These are phyloP conservation scores for Adoxophyes honmai DNA, from an alignment of 1,140 invertebrate genomes.

Conservation along the genomic window DNA sequence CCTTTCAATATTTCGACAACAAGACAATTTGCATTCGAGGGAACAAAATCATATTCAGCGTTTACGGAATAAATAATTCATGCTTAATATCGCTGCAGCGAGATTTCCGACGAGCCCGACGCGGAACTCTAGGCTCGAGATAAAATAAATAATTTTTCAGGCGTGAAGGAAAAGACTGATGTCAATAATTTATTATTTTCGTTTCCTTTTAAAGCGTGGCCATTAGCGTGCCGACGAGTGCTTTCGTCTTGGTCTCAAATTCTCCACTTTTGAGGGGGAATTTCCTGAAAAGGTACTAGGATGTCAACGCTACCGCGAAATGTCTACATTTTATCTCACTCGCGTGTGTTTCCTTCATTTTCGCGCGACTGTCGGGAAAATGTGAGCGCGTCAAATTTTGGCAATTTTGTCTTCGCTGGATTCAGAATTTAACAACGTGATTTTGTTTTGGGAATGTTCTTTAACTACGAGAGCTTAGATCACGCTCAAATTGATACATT, in stretches of 20 bases:
- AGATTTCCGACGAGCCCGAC: conserved; percentile 37
- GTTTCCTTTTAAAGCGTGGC: conserved; percentile 56
- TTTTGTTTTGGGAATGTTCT: too few relatives aligned
- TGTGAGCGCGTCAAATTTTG: conserved; percentile 26
- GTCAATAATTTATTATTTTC: conserved; percentile 71
- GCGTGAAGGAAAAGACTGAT: conserved; percentile 50
- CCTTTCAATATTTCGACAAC: conserved; percentile 4
- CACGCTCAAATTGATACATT: too few relatives aligned
- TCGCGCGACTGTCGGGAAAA: conserved; percentile 7
- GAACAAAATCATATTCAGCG: conserved; percentile 21
- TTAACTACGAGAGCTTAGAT: too few relatives aligned
- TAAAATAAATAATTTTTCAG: conserved; percentile 49
- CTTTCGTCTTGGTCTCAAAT: conserved; percentile 38
- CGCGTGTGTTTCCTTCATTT: conserved; percentile 1
- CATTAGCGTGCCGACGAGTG: conserved; percentile 57
- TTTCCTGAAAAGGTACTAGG: conserved; percentile 29
- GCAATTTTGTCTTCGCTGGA: background rate
- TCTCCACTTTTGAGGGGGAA: conserved; percentile 37
- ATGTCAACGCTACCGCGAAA: conserved; percentile 29
- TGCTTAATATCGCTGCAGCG: conserved; percentile 20
- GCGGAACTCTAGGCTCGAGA: conserved; percentile 19
- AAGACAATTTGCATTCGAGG: conserved; percentile 9
- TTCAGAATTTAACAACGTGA: background rate
- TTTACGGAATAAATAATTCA: conserved; percentile 12
- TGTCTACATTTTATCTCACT: conserved; percentile 43